Evolutionary conservation across 2,888 invertebrate genomes (phyloP).

Genomic region (Serripes groenlandicus): DNA sequence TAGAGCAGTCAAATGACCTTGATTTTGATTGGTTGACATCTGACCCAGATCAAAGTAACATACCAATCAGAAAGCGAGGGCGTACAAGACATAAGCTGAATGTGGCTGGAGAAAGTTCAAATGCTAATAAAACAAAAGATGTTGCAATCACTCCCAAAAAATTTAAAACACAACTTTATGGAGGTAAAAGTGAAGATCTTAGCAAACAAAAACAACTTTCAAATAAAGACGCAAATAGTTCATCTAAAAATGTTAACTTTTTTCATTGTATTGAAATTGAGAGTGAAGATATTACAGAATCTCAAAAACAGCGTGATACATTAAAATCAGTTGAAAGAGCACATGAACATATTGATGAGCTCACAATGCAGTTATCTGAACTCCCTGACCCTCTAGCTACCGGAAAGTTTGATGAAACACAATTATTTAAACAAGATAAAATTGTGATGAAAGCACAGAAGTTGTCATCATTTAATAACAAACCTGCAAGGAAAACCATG

Average conservation of each 20-base stretch:
- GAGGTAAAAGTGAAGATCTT: background rate
- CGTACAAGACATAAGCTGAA: constrained; percentile 42
- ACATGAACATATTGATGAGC: background rate
- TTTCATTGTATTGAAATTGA: too few relatives aligned
- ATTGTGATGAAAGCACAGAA: background rate
- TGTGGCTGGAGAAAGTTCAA: background rate
- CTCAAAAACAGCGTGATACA: background rate
- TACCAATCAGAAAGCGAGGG: constrained; percentile 63
- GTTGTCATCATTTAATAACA: background rate
- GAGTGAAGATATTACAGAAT: background rate
- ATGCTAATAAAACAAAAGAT: background rate
- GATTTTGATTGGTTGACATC: constrained; percentile 55
- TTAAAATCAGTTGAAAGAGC: background rate
- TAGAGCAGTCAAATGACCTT: background rate
- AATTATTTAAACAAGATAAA: constrained; percentile 35
- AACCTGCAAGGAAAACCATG: constrained; percentile 21
- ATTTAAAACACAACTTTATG: too few relatives aligned
- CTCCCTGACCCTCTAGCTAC: constrained; percentile 59
- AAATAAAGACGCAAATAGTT: background rate
- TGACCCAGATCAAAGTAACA: constrained; percentile 61
- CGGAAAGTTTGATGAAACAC: constrained; percentile 61
- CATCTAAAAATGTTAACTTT: background rate
- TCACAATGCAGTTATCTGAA: background rate
- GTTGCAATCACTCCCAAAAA: background rate
- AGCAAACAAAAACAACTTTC: background rate